Evolutionary conservation across 2,888 invertebrate genomes (phyloP).

Genomic region (Mellilla xanthometata): DNA sequence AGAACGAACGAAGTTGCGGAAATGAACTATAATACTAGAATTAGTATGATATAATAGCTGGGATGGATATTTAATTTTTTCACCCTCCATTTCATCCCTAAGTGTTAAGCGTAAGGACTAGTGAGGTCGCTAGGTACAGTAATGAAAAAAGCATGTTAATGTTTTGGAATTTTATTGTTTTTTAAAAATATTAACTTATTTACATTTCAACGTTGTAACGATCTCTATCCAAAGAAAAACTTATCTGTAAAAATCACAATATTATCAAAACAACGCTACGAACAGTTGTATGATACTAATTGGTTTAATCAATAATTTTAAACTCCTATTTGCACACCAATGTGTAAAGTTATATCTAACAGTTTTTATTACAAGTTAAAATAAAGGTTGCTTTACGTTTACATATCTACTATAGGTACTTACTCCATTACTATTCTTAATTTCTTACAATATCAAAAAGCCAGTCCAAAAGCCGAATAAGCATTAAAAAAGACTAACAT

Average conservation of each 20-base stretch:
- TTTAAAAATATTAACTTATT: slow-evolving; percentile 50
- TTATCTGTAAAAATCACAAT: slow-evolving; percentile 70
- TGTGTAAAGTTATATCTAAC: slow-evolving; percentile 16
- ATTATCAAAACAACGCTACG: slow-evolving; percentile 57
- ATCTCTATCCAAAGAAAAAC: slow-evolving; percentile 61
- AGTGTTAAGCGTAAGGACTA: too few relatives aligned
- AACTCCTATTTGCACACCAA: slow-evolving; percentile 37
- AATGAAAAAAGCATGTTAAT: not conserved
- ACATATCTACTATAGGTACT: slow-evolving; percentile 49
- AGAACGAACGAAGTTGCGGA: too few relatives aligned
- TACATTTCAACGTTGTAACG: slow-evolving; percentile 64
- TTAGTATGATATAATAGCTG: too few relatives aligned
- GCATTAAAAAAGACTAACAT: slow-evolving; percentile 74
- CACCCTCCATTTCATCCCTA: too few relatives aligned
- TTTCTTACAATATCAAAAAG: slow-evolving; percentile 65
- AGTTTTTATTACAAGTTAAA: slow-evolving; percentile 25
- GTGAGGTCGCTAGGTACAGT: too few relatives aligned
- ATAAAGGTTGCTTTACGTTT: slow-evolving; percentile 44
- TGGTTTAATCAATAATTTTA: slow-evolving; percentile 58
- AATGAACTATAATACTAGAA: too few relatives aligned
- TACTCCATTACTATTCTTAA: slow-evolving; percentile 57
- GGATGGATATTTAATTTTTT: too few relatives aligned
- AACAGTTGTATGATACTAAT: slow-evolving; percentile 40
- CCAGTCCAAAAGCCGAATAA: slow-evolving; percentile 72
- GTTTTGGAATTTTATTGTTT: slow-evolving; percentile 67